These are phyloP conservation scores for Mobula hypostoma DNA, from an alignment of 2,113 vertebrate genomes.

Conservation along the genomic window DNA sequence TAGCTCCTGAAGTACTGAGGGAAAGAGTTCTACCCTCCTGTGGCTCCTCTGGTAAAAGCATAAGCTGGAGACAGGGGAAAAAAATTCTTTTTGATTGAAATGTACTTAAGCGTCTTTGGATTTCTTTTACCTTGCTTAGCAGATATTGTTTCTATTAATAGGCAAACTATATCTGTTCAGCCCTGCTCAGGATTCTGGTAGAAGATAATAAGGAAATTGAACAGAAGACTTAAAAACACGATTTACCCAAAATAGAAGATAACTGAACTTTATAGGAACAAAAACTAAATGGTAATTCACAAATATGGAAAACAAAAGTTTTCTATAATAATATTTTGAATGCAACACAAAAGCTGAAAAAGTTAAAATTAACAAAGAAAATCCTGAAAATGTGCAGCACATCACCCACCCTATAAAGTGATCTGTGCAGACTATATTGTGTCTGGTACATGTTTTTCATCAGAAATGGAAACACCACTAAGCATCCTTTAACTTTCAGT, in stretches of 20 bases:
- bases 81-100: constrained; percentile 33
- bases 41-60: constrained; percentile 26
- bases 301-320: neutral
- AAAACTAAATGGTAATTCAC: neutral
- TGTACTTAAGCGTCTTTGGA: constrained; percentile 53
- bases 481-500: neutral
- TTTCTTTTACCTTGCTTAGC: constrained; percentile 47
- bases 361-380: neutral
- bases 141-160: constrained; percentile 54
- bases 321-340: neutral
- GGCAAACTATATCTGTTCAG: constrained; percentile 41
- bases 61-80: neutral
- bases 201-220: neutral
- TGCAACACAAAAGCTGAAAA: neutral
- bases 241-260: neutral
- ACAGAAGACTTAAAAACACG: constrained; percentile 8
- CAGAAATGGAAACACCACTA: neutral
- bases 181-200: neutral
- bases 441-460: neutral
- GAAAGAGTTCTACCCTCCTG: neutral
- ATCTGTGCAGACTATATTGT: neutral
- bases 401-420: neutral
- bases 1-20: neutral
- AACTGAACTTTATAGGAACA: neutral
- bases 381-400: neutral